Evolutionary conservation across 2,888 invertebrate species (phyloP).

Genomic region (Ophraella communa): DNA sequence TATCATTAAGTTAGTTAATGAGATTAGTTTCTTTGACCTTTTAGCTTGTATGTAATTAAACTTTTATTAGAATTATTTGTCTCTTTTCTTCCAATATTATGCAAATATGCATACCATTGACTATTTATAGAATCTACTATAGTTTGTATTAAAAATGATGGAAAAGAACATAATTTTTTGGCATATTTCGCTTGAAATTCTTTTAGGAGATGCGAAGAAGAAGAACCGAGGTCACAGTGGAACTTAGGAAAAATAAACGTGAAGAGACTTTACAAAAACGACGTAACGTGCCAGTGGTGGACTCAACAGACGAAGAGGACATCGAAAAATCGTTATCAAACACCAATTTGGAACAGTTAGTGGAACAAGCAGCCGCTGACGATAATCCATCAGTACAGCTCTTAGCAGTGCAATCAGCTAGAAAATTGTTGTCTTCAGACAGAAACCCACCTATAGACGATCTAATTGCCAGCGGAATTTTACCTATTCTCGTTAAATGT

Average conservation of each 20-base stretch:
- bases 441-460: constrained; percentile 98
- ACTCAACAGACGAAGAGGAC: constrained; percentile 84
- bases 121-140: too few relatives aligned
- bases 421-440: constrained; percentile 95
- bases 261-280: constrained; percentile 96
- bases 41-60: neutral
- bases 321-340: constrained; percentile 72
- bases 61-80: too few relatives aligned
- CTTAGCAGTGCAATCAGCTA: constrained; percentile 90
- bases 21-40: neutral
- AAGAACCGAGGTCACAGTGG: constrained; percentile 95
- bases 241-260: constrained; percentile 96
- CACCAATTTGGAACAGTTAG: constrained; percentile 81
- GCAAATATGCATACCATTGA: too few relatives aligned
- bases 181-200: too few relatives aligned
- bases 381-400: constrained; percentile 84
- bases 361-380: constrained; percentile 82
- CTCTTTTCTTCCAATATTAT: too few relatives aligned
- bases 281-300: constrained; percentile 90
- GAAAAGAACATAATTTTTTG: too few relatives aligned
- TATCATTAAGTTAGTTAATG: neutral
- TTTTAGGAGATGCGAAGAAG: constrained; percentile 98
- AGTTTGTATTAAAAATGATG: too few relatives aligned
- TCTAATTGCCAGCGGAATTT: constrained; percentile 90
- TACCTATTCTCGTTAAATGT: constrained; percentile 87